Evolutionary conservation across 1,140 invertebrate genomes (phyloP).

Genomic region (Caerostris extrusa): DNA sequence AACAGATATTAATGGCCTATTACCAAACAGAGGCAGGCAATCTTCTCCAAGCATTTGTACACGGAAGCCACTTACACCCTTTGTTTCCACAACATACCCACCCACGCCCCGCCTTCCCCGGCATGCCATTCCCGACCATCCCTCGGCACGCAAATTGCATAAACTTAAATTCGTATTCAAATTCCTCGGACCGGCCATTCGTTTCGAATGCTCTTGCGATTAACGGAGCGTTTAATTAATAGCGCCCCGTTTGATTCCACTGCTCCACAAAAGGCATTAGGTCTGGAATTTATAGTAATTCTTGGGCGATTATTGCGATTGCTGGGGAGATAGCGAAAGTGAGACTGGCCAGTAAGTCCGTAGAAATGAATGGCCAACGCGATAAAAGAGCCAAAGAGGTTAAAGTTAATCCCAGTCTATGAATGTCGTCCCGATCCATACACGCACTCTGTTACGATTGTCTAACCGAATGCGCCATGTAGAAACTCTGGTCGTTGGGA

Average conservation of each 20-base stretch:
- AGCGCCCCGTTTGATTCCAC: slow-evolving; percentile 28
- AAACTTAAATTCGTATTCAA: slow-evolving; percentile 61
- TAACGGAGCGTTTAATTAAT: slow-evolving; percentile 74
- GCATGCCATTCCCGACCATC: slow-evolving; percentile 13
- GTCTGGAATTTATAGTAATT: slow-evolving; percentile 56
- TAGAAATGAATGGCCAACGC: not conserved
- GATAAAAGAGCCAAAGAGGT: slow-evolving; percentile 35
- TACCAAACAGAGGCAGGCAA: slow-evolving; percentile 31
- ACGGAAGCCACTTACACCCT: slow-evolving; percentile 36
- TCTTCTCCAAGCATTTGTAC: not conserved
- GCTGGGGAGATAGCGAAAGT: slow-evolving; percentile 42
- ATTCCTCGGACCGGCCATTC: slow-evolving; percentile 44
- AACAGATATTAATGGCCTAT: slow-evolving; percentile 39
- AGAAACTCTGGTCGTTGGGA: not conserved
- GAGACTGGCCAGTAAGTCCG: slow-evolving; percentile 1
- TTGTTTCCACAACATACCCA: not conserved
- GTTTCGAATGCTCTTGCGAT: slow-evolving; percentile 35
- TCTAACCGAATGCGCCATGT: no score
- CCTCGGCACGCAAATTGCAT: slow-evolving; percentile 57
- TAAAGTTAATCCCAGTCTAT: slow-evolving; percentile 29
- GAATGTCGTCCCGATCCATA: slow-evolving; percentile 38
- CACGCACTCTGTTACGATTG: slow-evolving; percentile 26
- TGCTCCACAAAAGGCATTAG: slow-evolving; percentile 28
- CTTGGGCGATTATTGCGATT: slow-evolving; percentile 71
- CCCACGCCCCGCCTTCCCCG: not conserved